Evolutionary conservation across 1,140 invertebrate species (phyloP).

Genomic region (Muscidifurax raptorellus): DNA sequence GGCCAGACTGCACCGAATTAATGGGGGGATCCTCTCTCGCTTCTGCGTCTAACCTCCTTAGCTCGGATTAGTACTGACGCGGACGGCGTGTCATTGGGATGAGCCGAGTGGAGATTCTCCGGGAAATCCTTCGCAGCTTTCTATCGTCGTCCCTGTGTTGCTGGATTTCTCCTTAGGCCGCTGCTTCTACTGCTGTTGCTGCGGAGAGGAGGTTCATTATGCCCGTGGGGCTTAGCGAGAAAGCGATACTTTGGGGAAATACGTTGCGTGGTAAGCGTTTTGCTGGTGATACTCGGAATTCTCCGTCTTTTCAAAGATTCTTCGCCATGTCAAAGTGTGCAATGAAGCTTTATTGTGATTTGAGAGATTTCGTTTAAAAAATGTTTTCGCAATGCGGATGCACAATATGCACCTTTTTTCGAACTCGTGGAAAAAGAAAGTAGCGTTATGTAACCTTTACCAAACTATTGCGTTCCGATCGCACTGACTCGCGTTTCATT

Average conservation of each 20-base stretch:
- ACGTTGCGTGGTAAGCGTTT: background rate
- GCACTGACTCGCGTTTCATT: too few species aligned
- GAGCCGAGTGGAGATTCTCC: slow-evolving; percentile 54
- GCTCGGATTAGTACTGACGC: slow-evolving; percentile 68
- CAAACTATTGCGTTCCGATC: too few species aligned
- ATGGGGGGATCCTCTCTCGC: slow-evolving; percentile 56
- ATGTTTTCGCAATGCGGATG: too few species aligned
- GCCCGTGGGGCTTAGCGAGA: slow-evolving; percentile 42
- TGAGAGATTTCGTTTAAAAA: too few species aligned
- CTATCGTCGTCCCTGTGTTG: background rate
- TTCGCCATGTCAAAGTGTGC: too few species aligned
- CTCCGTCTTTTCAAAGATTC: too few species aligned
- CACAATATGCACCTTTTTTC: too few species aligned
- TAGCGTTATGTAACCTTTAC: too few species aligned
- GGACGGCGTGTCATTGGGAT: slow-evolving; percentile 68
- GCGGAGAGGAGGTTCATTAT: background rate
- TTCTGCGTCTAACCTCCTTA: slow-evolving; percentile 66
- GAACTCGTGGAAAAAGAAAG: too few species aligned
- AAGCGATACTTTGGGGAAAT: slow-evolving; percentile 10
- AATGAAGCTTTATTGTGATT: too few species aligned
- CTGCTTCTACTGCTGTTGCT: background rate
- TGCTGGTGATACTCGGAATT: background rate
- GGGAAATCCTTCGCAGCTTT: slow-evolving; percentile 49
- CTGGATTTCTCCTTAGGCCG: background rate
- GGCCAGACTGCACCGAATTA: slow-evolving; percentile 62